Evolutionary conservation across 2,113 vertebrate species (phyloP).

Genomic region (Cyphomyrus discorhynchus): DNA sequence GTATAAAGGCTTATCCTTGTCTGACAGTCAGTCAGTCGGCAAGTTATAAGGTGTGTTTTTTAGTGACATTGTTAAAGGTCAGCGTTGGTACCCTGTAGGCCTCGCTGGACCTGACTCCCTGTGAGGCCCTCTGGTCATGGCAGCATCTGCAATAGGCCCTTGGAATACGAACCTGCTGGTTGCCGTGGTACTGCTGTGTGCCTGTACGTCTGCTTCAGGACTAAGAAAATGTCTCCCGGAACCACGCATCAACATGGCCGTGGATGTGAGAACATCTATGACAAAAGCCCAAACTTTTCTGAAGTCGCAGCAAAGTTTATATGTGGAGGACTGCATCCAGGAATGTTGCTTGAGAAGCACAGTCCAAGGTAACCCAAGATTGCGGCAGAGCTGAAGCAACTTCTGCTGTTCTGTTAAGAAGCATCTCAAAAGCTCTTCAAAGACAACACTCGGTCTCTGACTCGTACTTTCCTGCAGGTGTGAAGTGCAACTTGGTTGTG

Average conservation of each 20-base stretch:
- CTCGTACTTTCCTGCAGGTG: background rate
- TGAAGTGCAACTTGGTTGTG: background rate
- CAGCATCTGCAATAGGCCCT: background rate
- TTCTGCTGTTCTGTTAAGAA: background rate
- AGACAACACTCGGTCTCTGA: background rate
- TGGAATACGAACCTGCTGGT: background rate
- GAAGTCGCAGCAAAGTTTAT: background rate
- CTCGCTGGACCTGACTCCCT: background rate
- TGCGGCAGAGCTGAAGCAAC: background rate
- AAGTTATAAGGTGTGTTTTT: background rate
- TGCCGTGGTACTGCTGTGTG: background rate
- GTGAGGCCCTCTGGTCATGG: background rate
- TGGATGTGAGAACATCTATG: background rate
- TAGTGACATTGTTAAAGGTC: background rate
- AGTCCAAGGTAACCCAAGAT: background rate
- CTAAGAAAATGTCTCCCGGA: background rate
- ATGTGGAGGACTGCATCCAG: background rate
- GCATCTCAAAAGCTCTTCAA: background rate
- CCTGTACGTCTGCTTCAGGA: background rate
- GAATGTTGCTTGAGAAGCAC: background rate
- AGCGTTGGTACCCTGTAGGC: background rate
- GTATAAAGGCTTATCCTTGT: background rate
- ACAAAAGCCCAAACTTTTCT: background rate
- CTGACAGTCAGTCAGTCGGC: background rate
- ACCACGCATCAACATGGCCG: background rate